These are phyloP conservation scores for Siniperca undulata DNA, from an alignment of 2,797 vertebrate genomes.

Conservation along the genomic window DNA sequence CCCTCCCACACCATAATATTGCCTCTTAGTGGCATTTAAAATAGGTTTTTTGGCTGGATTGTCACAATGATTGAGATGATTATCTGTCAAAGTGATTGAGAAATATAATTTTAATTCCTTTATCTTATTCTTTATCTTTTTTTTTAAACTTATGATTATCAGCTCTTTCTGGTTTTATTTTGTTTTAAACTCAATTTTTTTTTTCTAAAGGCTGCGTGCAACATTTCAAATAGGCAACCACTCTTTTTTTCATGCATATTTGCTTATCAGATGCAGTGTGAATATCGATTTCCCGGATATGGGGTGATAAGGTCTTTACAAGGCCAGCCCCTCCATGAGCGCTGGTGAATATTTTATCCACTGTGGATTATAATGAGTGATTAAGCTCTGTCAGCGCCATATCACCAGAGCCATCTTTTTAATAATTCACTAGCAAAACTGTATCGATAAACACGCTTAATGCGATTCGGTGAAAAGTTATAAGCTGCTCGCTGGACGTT, in stretches of 20 bases:
- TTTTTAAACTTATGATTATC: conserved; percentile 9
- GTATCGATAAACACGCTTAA: conserved; percentile 63
- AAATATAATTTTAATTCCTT: conserved; percentile 23
- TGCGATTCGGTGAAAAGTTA: conserved; percentile 26
- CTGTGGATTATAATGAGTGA: conserved; percentile 75
- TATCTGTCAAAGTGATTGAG: conserved; percentile 20
- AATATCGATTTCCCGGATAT: conserved; percentile 77
- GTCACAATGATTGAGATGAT: conserved; percentile 16
- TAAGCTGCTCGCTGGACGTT: conserved; percentile 35
- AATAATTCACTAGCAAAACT: conserved; percentile 68
- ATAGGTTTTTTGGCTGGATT: neutral
- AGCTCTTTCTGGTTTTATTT: conserved; percentile 6
- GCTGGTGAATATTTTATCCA: conserved; percentile 72
- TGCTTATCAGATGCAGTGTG: conserved; percentile 75
- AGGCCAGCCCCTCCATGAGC: conserved; percentile 45
- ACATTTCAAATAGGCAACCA: conserved; percentile 22
- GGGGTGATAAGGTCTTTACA: conserved; percentile 74
- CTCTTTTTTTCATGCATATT: conserved; percentile 46
- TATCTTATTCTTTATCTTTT: conserved; percentile 12
- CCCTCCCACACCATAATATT: neutral
- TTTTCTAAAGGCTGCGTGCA: neutral
- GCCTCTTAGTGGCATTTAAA: conserved; percentile 23
- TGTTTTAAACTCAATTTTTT: conserved; percentile 2
- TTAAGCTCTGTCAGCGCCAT: conserved; percentile 63
- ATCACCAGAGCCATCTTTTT: conserved; percentile 59